Base-by-base conservation (phyloP, 2,113 vertebrate species). In the Xyliphius kryptos region DNA sequence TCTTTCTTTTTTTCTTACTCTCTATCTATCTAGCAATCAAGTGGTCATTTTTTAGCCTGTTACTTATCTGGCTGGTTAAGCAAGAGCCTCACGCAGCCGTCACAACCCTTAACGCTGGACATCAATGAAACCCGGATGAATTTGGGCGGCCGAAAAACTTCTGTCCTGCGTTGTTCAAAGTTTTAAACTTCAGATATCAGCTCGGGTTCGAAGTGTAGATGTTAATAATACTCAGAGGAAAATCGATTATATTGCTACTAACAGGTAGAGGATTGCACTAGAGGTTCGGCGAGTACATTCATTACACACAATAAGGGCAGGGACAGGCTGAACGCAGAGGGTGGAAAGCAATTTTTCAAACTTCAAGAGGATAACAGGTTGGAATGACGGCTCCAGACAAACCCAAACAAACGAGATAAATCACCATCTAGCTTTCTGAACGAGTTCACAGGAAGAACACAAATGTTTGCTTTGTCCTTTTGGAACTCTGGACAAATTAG, bases 321-420 rank as follows among this genome's bases (percentile, higher is more conserved):
- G 9, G 38, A 56, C 21, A 36, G 41, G 17, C 43, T 49, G 1
- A 2, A 16, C 9, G 41, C 17, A 17, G 16, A 56, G 41, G 49
- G 38, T 9, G 50, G 41, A 75, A 63, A 22, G 32, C 22, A 9
- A 65, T 65, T 70, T 61, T 50, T 53, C 21, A 44, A 63, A 57
- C 38, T 53, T 37, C 17, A 21, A 37, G 9, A 21, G 13, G 21
- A 38, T n/a, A 63, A 40, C 16, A 48, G 47, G 51, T 57, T 36
- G 40, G 49, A 60, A 5, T 36, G 49, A 43, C 21, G 37, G 38
- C 48, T 14, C 50, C 17, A 60, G 22, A 56, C 11, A 49, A 32
- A 70, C 15, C 43, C 36, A 66, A 44, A 21, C 49, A 50, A 46
- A 57, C 6, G 32, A 63, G 40, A 67, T 53, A 64, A 53, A 67